Evolutionary conservation across 2,113 vertebrate species (phyloP).

Genomic region (Platycercus adscitus): DNA sequence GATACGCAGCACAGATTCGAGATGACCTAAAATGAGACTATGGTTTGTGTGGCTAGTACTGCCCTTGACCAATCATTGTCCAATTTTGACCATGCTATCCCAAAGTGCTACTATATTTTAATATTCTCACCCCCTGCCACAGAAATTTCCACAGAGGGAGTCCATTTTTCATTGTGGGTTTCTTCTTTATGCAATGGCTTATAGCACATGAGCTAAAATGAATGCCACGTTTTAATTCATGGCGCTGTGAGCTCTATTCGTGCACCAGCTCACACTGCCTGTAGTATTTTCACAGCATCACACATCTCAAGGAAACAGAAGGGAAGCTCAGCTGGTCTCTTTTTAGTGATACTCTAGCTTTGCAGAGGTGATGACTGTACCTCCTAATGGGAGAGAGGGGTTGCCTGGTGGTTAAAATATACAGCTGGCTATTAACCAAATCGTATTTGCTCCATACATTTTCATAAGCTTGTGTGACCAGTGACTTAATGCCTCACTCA

Average conservation of each 20-base stretch:
- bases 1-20: background rate
- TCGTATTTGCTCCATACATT: background rate
- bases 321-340: conserved; percentile 52
- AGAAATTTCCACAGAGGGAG: background rate
- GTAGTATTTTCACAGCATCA: conserved; percentile 61
- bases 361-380: conserved; percentile 45
- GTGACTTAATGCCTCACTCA: background rate
- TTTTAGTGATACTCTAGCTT: conserved; percentile 16
- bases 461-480: background rate
- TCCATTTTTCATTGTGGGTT: background rate
- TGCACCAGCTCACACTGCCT: conserved; percentile 4
- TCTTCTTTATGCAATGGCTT: background rate
- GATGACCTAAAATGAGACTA: background rate
- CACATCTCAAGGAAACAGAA: conserved; percentile 46
- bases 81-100: background rate
- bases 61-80: background rate
- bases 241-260: background rate
- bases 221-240: background rate
- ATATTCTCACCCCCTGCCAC: background rate
- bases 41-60: background rate
- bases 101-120: background rate
- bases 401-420: conserved; percentile 38
- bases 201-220: background rate
- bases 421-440: background rate
- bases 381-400: background rate